Conservation (phyloP, 2,888 invertebrate species). For the Leucophenga maculata region DNA sequence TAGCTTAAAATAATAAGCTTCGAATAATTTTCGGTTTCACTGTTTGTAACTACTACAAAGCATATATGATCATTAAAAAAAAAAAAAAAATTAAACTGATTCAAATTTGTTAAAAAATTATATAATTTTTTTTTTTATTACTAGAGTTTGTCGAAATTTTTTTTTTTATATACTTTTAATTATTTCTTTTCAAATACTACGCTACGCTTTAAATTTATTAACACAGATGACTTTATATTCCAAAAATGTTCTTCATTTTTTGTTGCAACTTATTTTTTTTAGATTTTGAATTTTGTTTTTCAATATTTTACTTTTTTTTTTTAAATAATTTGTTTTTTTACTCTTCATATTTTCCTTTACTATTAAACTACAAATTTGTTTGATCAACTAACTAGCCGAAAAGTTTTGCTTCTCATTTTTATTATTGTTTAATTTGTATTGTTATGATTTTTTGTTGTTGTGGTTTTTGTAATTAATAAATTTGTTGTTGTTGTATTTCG, state of each 20-base stretch:
- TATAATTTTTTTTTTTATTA: conserved; percentile 19
- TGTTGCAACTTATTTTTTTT: conserved; percentile 42
- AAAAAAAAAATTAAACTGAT: neutral
- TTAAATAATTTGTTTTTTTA: conserved; percentile 41
- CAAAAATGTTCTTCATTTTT: conserved; percentile 51
- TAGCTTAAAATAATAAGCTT: too few species aligned
- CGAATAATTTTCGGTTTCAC: too few species aligned
- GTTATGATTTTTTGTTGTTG: conserved; percentile 31
- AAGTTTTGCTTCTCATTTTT: neutral
- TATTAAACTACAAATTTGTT: conserved; percentile 44
- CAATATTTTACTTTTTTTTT: conserved; percentile 38
- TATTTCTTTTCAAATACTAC: conserved; percentile 49
- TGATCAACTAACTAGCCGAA: conserved; percentile 39
- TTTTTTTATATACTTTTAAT: conserved; percentile 42
- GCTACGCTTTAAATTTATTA: conserved; percentile 69
- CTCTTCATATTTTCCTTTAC: too few species aligned
- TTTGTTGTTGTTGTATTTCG: conserved; percentile 15
- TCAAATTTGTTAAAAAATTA: neutral
- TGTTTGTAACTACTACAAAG: too few species aligned
- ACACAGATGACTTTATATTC: conserved; percentile 72
- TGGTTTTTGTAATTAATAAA: conserved; percentile 50
- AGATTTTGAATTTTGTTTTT: conserved; percentile 26
- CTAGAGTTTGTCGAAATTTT: neutral
- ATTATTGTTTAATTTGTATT: conserved; percentile 29
- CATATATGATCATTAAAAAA: too few species aligned